Evolutionary conservation across 2,113 vertebrate genomes (phyloP), one percentile per base, ranked within the genome.

Genomic region (Dromiciops gliroides): DNA sequence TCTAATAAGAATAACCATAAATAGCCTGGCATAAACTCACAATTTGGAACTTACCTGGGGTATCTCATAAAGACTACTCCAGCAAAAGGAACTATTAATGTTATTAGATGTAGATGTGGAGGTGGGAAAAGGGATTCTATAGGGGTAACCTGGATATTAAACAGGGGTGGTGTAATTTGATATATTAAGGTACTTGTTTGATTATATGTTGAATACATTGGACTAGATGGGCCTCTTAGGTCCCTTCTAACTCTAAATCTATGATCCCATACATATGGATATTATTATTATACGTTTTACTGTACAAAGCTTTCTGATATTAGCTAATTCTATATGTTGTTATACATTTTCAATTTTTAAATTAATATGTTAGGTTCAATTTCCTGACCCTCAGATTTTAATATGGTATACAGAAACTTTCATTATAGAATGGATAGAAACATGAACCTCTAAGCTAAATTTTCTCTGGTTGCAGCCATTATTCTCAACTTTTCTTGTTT

Each of bases 291-390:
- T n/a, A 37, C 8, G 7, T 23, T 83, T 83, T 19, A 83, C n/a
- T 44, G 67, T 23, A 89, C n/a, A 90, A 47, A 89, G 23, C 75
- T 96, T 95, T 90, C 31, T 90, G 28, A 90, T 92, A 93, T 93
- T 75, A 88, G n/a, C 83, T 94, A n/a, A 51, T 91, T 95, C 95
- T 91, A 49, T 50, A 94, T 48, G 48, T 53, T 95, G 22, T 95
- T 56, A 83, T n/a, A 83, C 19, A 44, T 44, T 8, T 90, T 95
- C 92, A 92, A 50, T 51, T 95, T 95, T 28, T 95, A 88, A 94
- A 88, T 91, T 89, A 93, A 88, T 51, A 28, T 89, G 22, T 50
- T 49, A 90, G 31, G 48, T 93, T 91, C 91, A 93, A 47, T 91
- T 52, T 48, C 51, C 31, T 94, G 16, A 50, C 50, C 50, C 52